Evolutionary conservation across 1,140 invertebrate genomes (phyloP).

Genomic region (Eriosoma lanigerum): DNA sequence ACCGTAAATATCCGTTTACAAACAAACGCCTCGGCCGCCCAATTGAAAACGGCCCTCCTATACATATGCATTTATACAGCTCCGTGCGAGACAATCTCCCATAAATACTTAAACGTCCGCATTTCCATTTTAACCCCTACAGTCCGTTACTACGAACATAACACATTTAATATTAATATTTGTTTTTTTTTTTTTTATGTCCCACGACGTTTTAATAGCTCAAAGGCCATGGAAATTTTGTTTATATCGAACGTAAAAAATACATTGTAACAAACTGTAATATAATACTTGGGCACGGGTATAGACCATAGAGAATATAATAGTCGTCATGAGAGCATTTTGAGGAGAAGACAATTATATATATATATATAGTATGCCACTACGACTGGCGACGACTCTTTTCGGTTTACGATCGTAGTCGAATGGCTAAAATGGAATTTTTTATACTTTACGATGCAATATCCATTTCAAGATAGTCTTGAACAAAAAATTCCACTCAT

Average conservation of each 20-base stretch:
- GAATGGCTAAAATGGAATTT: not conserved
- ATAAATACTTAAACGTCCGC: conserved; percentile 11
- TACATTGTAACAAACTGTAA: conserved; percentile 26
- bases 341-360: not conserved
- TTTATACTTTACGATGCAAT: not conserved
- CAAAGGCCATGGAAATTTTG: conserved; percentile 39
- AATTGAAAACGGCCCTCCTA: conserved; percentile 23
- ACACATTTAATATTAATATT: conserved; percentile 23
- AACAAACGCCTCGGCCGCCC: conserved; percentile 15
- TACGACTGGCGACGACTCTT: not conserved
- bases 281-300: not conserved
- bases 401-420: conserved; percentile 1
- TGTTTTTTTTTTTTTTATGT: conserved; percentile 20
- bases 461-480: not conserved
- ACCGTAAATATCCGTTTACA: not conserved
- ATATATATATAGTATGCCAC: not conserved
- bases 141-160: conserved; percentile 5
- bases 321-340: not conserved
- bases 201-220: conserved; percentile 18
- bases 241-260: conserved; percentile 40
- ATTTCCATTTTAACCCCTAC: conserved; percentile 6
- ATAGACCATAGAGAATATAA: too few relatives aligned
- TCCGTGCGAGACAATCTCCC: not conserved
- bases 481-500: too few relatives aligned
- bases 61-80: not conserved